Base-by-base conservation (phyloP, 2,113 vertebrate genomes). In the Platysteira castanea region DNA sequence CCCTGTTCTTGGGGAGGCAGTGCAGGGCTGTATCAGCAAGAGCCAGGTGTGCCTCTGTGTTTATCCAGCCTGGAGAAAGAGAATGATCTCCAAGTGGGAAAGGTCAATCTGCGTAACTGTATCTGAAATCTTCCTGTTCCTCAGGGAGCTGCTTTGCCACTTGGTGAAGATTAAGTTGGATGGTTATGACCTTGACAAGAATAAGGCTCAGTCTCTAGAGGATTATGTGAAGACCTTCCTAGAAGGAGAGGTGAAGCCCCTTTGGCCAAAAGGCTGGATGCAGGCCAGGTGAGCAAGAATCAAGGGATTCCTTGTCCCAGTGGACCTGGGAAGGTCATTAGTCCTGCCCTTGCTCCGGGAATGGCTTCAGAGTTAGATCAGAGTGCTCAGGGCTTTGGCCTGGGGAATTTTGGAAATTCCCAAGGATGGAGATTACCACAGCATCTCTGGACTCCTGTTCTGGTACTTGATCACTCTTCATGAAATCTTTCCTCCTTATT, bases 251-350 rank as follows among this genome's bases (percentile, higher is more conserved):
- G 98, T 99, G 92, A 99, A 99, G 97, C 97, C 98, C 6, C 98
- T 99, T 67, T 99, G 99, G 99, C 99, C 99, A 41, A 99, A 98
- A 97, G 99, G 99, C 81, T 99, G 99, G 99, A 99, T 99, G 99
- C 99, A 99, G 82, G 98, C 98, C 41, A 98, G 99, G 99, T 99
- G 97, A 98, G 98, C 88, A 85, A 85, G 69, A 79, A 60, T 11
- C 24, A 12, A 75, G 78, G 87, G 87, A 73, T 83, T 95, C 70
- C 64, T 81, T 74, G 61, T 70, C 54, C 28, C 47, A 9, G 31
- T 47, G 94, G 85, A 77, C 88, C 54, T 96, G 9, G 11, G 93
- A 91, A 93, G 86, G 68, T 78, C 33, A 0, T 60, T 74, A 84
- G 69, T 87, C 59, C 76, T 84, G 12, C 31, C 60, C 39, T 71